These are phyloP conservation scores for Protosalanx chinensis DNA, from an alignment of 2,797 vertebrate species.

Conservation along the genomic window DNA sequence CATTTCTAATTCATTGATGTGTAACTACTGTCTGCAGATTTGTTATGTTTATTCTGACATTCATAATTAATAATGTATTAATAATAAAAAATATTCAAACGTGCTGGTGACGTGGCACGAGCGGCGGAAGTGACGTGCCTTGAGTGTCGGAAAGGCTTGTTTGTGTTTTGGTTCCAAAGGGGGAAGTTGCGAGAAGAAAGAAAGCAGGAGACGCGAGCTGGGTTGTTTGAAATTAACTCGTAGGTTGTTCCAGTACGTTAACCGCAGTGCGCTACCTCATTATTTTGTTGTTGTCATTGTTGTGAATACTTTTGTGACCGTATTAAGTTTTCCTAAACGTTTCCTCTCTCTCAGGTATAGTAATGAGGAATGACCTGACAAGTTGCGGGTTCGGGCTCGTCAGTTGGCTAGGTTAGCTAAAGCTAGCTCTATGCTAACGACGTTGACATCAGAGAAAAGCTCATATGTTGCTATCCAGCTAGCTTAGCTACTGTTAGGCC, in stretches of 20 bases:
- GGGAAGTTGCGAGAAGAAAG: constrained; percentile 77
- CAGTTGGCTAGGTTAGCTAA: constrained; percentile 17
- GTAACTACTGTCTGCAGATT: too few species aligned
- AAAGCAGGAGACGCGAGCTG: constrained; percentile 76
- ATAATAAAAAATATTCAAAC: neutral
- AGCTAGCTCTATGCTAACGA: constrained; percentile 42
- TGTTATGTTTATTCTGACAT: too few species aligned
- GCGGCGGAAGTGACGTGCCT: constrained; percentile 77
- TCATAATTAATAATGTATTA: too few species aligned
- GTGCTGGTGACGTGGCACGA: constrained; percentile 68
- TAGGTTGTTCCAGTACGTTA: constrained; percentile 38
- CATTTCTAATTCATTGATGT: too few species aligned
- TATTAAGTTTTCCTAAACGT: constrained; percentile 40
- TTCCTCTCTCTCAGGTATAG: constrained; percentile 69
- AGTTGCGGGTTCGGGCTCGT: constrained; percentile 43
- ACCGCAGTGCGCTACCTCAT: constrained; percentile 25
- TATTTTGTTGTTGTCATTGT: constrained; percentile 14
- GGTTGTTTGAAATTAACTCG: constrained; percentile 66
- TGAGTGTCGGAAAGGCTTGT: constrained; percentile 71
- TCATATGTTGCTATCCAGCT: neutral
- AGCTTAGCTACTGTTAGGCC: constrained; percentile 3
- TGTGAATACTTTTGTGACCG: constrained; percentile 39
- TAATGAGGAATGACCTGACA: constrained; percentile 35
- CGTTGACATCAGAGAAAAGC: constrained; percentile 39
- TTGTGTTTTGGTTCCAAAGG: constrained; percentile 81